phyloP scores from a whole-genome alignment of 2,888 invertebrate species.

The Meta bourneti region DNA sequence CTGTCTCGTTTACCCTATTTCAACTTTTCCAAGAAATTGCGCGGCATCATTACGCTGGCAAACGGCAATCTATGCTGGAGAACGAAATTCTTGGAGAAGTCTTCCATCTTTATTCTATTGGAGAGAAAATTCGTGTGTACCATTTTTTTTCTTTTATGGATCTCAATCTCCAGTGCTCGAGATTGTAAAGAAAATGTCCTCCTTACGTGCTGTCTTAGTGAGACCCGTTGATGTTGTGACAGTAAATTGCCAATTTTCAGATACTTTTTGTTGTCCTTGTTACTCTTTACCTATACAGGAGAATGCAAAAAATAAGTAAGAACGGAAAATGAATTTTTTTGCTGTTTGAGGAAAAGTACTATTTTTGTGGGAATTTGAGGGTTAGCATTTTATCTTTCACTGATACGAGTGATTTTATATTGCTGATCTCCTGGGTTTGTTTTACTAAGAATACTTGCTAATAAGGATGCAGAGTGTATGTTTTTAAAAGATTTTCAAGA shows the following conservation, averaged over 20 bases:
- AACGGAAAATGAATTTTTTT: not conserved
- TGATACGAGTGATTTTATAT: no score
- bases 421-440: no score
- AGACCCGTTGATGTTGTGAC: not conserved
- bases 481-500: no score
- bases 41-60: not conserved
- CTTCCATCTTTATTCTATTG: not conserved
- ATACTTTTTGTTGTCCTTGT: not conserved
- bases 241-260: not conserved
- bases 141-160: not conserved
- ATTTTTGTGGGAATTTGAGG: not conserved
- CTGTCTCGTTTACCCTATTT: no score
- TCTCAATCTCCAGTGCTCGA: not conserved
- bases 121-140: not conserved
- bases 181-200: not conserved
- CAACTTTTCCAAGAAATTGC: not conserved
- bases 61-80: not conserved
- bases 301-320: not conserved
- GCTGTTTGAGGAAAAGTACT: not conserved
- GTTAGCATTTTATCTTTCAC: not conserved
- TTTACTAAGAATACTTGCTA: no score
- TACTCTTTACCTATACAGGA: not conserved
- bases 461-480: no score
- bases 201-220: not conserved
- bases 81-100: not conserved